phyloP scores from a whole-genome alignment of 1,140 invertebrate species.

The Megalonaias nervosa region DNA sequence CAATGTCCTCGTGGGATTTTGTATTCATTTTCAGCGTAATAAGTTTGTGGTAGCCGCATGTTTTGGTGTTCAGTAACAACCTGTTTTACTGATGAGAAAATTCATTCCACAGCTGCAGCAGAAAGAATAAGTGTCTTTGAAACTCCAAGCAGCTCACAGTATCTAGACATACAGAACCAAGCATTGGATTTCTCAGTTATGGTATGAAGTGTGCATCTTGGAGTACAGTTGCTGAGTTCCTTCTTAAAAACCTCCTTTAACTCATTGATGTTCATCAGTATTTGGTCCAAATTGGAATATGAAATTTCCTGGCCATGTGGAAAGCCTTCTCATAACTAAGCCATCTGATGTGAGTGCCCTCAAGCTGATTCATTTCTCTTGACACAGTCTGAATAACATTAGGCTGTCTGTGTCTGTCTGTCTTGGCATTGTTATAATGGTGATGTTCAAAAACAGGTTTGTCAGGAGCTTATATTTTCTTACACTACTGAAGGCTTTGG shows the following conservation, averaged over 20 bases:
- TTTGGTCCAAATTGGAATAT: background rate
- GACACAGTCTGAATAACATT: background rate
- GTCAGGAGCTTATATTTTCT: background rate
- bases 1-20: background rate
- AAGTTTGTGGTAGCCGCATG: background rate
- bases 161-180: background rate
- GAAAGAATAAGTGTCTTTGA: slow-evolving; percentile 10
- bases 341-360: background rate
- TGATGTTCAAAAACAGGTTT: background rate
- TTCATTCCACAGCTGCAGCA: slow-evolving; percentile 5
- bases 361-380: background rate
- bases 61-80: slow-evolving; percentile 6
- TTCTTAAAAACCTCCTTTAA: background rate
- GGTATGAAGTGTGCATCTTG: background rate
- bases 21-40: slow-evolving; percentile 11
- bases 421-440: slow-evolving; percentile 1
- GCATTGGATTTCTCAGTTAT: background rate
- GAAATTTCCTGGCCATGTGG: background rate
- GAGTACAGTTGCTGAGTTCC: background rate
- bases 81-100: slow-evolving; percentile 9
- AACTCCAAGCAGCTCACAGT: background rate
- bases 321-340: background rate
- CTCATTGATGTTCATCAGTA: background rate
- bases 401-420: background rate
- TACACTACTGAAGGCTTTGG: background rate